Evolutionary conservation across 2,797 vertebrate genomes (phyloP).

Genomic region (Aplochiton taeniatus): DNA sequence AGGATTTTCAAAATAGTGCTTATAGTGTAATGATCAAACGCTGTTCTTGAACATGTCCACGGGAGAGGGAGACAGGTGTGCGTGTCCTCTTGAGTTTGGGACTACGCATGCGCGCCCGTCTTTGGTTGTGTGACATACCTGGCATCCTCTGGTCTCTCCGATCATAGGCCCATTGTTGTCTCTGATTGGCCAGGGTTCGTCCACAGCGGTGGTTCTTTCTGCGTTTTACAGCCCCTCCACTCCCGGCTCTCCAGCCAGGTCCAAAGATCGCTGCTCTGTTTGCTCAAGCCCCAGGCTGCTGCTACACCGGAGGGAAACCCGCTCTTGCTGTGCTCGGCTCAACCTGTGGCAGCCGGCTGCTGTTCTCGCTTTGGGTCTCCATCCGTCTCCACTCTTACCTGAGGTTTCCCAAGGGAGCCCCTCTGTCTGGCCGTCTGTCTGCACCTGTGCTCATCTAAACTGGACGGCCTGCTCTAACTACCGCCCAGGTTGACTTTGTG

Average conservation of each 20-base stretch:
- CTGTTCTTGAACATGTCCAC: neutral
- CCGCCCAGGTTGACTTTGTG: conserved; percentile 28
- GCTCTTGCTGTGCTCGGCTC: conserved; percentile 44
- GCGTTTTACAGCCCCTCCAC: conserved; percentile 48
- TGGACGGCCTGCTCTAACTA: neutral
- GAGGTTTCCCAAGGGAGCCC: conserved; percentile 5
- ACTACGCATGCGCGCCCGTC: conserved; percentile 10
- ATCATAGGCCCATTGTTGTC: neutral
- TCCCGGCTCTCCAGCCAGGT: conserved; percentile 53
- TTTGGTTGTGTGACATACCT: conserved; percentile 36
- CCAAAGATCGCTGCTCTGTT: conserved; percentile 77
- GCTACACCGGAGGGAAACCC: conserved; percentile 13
- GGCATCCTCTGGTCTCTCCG: conserved; percentile 5
- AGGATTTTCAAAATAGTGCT: too few relatives aligned
- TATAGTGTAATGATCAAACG: too few relatives aligned
- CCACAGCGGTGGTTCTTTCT: conserved; percentile 30
- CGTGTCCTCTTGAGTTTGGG: neutral
- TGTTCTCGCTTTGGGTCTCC: conserved; percentile 1
- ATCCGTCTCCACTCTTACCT: conserved; percentile 10
- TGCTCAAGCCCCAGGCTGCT: conserved; percentile 49
- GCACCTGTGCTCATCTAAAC: neutral
- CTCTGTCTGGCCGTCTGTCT: neutral
- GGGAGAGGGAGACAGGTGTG: neutral
- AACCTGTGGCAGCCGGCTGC: conserved; percentile 26
- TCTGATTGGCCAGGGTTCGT: conserved; percentile 48